Base-by-base conservation (phyloP, 2,797 vertebrate genomes). In the Esox lucius region DNA sequence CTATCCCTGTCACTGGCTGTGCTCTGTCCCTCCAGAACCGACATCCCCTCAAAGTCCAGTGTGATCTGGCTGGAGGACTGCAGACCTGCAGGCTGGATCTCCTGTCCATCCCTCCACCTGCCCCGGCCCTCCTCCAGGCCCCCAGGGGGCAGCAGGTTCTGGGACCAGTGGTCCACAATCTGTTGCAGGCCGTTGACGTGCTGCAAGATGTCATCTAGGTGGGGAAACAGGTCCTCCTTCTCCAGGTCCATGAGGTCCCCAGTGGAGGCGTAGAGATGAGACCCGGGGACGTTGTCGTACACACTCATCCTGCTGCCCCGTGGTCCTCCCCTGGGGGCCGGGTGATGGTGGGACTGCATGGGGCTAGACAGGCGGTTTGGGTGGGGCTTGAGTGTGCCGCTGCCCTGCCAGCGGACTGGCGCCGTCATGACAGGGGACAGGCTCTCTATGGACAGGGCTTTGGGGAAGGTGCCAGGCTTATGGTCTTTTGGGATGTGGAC, bases 401-500 rank as follows among this genome's bases (percentile, higher is more conserved):
- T 93, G 0, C 93, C 93, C 83, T 95, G 95, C 96, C 97, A 97
- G 87, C 91, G 95, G 12, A 95, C 93, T 7, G 91, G 91, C 12
- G 88, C 90, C 13, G 84, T 86, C 11, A 73, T 92, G 48, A 94
- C 94, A 5, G 97, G 97, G 0, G 97, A 96, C 17, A 99, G 94
- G 82, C 98, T 99, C 87, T 99, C 98, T 12, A 99, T 99, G 42
- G 98, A 99, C 70, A 99, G 93, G 0, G 98, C 97, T 91, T 99
- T 99, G 59, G 98, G 98, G 80, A 99, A 99, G 0, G 98, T 99
- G 74, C 98, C 98, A 0, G 98, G 98, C 82, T 99, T 99, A 91
- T 99, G 98, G 86, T 99, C 98, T 90, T 98, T 97, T 64, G 98
- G 98, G 82, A 99, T 92, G 83, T 97, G 96, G 42, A 99, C 96